phyloP scores from a whole-genome alignment of 2,113 vertebrate genomes.

The Cheirogaleus medius region DNA sequence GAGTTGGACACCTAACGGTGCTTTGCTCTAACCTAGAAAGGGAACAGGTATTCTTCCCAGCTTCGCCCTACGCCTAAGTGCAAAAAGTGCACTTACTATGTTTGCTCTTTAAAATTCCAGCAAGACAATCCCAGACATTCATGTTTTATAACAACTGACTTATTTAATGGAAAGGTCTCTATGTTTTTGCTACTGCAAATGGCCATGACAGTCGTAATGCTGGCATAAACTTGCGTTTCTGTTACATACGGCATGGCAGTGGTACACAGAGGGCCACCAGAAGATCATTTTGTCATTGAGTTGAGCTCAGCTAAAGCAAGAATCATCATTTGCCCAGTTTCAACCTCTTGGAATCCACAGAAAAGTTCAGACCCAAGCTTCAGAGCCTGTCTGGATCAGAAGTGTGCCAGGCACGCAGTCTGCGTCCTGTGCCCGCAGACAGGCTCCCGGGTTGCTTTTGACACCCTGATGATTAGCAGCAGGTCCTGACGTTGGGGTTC shows the following conservation, averaged over 20 bases:
- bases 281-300: not conserved
- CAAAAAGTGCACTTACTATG: not conserved
- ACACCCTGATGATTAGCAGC: not conserved
- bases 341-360: constrained; percentile 26
- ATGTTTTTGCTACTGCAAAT: not conserved
- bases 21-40: not conserved
- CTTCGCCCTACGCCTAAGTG: not conserved
- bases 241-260: not conserved
- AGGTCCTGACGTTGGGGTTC: accelerated
- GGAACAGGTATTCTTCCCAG: not conserved
- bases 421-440: accelerated
- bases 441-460: accelerated
- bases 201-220: not conserved
- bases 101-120: not conserved
- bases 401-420: not conserved
- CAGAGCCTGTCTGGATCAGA: not conserved
- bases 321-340: not conserved
- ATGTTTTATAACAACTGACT: not conserved
- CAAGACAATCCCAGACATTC: not conserved
- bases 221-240: not conserved
- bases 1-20: not conserved
- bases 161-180: not conserved
- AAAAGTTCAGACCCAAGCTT: not conserved
- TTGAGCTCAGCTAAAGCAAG: not conserved
- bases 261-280: not conserved